Evolutionary conservation across 2,113 vertebrate genomes (phyloP).

Genomic region (Carettochelys insculpta): DNA sequence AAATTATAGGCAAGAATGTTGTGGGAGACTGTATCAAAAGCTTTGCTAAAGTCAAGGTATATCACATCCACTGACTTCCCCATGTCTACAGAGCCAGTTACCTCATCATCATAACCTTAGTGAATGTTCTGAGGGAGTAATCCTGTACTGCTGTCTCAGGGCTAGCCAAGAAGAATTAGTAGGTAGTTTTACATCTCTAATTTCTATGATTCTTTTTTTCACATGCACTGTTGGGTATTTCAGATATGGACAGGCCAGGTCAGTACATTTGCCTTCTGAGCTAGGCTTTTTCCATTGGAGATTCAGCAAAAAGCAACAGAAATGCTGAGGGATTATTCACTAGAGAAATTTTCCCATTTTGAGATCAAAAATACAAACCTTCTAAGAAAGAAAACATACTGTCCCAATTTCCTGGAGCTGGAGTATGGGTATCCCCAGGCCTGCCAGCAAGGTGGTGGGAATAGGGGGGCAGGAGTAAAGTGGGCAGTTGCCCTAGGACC

Average conservation of each 20-base stretch:
- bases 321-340: background rate
- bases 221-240: background rate
- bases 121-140: background rate
- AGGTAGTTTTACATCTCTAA: background rate
- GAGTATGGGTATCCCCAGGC: background rate
- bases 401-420: background rate
- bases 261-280: background rate
- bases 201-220: background rate
- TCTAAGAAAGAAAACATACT: background rate
- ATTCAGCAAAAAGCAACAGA: background rate
- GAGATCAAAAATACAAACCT: background rate
- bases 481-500: too few species aligned
- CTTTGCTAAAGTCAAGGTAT: too few species aligned
- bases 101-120: background rate
- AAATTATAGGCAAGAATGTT: too few species aligned
- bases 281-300: background rate
- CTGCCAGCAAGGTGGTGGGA: too few species aligned
- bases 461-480: too few species aligned
- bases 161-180: background rate
- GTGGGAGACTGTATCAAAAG: too few species aligned
- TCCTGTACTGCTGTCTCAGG: background rate
- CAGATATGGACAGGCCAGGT: background rate
- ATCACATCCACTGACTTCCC: too few species aligned
- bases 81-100: too few species aligned
- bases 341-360: accelerated